Percentiles rank a stretch among this genome's conserved stretches.
Evolutionary conservation across 1,140 invertebrate species (phyloP).

Genomic region (Drosophila lacertosa): DNA sequence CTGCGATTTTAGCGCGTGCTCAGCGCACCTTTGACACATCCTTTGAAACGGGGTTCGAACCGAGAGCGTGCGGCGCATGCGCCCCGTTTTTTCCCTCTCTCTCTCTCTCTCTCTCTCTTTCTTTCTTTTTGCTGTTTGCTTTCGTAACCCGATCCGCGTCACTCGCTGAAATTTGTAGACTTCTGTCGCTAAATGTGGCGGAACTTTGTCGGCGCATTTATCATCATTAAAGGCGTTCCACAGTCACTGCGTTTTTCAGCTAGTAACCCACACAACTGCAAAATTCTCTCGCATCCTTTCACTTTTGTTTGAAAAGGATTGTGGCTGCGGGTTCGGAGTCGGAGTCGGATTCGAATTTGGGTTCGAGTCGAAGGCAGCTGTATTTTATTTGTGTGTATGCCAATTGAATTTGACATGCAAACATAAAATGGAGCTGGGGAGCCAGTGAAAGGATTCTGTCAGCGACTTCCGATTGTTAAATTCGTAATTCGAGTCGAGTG

Average conservation of each 20-base stretch:
- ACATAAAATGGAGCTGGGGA: constrained; percentile 44
- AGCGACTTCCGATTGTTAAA: constrained; percentile 40
- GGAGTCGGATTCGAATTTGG: too few species aligned
- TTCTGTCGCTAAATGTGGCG: constrained; percentile 71
- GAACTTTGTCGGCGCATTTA: constrained; percentile 75
- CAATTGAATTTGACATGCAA: constrained; percentile 82
- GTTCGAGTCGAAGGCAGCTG: too few species aligned
- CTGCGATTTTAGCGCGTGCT: constrained; percentile 61
- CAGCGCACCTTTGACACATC: constrained; percentile 42
- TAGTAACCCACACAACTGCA: constrained; percentile 19
- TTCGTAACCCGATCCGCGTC: too few species aligned
- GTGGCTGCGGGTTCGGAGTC: constrained; percentile 60
- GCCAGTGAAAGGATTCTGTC: constrained; percentile 68
- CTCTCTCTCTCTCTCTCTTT: constrained; percentile 2
- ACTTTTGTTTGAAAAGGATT: constrained; percentile 68
- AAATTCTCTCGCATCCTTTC: constrained; percentile 56
- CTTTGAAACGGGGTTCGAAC: constrained; percentile 9
- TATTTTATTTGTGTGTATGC: constrained; percentile 73
- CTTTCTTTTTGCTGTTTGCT: neutral
- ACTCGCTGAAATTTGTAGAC: too few species aligned
- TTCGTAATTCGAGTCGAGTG: constrained; percentile 62
- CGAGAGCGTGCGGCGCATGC: constrained; percentile 75
- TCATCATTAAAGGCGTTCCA: constrained; percentile 74
- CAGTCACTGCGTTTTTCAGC: constrained; percentile 30
- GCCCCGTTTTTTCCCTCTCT: constrained; percentile 20